Base-by-base conservation (phyloP, 2,113 vertebrate genomes). In the Chauna torquata region DNA sequence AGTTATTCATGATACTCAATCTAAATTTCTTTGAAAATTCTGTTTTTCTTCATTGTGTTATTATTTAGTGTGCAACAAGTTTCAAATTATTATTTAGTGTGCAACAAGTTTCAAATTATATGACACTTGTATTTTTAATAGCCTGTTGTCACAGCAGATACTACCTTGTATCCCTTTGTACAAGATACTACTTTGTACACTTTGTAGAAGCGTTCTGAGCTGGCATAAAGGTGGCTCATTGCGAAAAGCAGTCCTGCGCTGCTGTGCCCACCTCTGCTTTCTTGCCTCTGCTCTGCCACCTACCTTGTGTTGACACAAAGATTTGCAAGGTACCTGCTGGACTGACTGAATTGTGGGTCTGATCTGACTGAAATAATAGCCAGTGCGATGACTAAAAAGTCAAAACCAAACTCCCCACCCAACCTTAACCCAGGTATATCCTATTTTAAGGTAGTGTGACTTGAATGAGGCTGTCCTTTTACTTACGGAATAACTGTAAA, bases 341-440 rank as follows among this genome's bases (percentile, higher is more conserved):
- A 17, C 36, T 79, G 45, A 19, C 36, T 79, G 16, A 54, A 36
- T 1, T 69, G 47, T 5, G 7, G 12, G 20, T 34, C 54, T 77
- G 30, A 16, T n/a, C 4, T 52, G 55, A 70, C 65, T 0, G 1
- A n/a, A 82, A 79, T 42, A 64, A 42, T 83, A 0, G 2, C 16
- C 80, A 24, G 58, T 34, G 57, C 27, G 24, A 14, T 72, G 54
- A 18, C 49, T 83, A 3, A 55, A 77, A 88, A 32, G n/a, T 72
- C 38, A 40, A 30, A 38, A 77, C 8, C 44, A 61, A 72, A 47
- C 19, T 55, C 42, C 42, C 11, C 1, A 4, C 34, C 27, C 45
- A 66, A 27, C 23, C 47, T 55, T 47, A 58, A 68, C 38, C 23
- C 20, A 50, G 55, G 40, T 70, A 20, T 70, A 59, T 55, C 47